Conservation (phyloP, 2,797 vertebrate species). For the Streptopelia turtur region DNA sequence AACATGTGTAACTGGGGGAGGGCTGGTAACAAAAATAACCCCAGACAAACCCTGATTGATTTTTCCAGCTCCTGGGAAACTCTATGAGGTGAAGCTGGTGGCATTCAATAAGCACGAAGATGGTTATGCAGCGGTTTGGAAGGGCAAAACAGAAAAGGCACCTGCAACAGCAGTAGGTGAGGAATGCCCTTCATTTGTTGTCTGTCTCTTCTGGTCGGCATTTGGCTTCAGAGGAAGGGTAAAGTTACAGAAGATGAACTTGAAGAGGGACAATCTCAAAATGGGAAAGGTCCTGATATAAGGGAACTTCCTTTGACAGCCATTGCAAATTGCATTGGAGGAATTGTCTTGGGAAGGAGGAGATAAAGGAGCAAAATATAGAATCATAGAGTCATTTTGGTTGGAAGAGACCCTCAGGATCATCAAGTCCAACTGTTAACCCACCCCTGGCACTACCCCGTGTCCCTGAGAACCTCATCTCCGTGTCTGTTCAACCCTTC, state of each 20-base stretch:
- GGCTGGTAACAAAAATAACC: background rate
- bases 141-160: conserved; percentile 90
- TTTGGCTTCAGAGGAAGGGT: background rate
- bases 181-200: background rate
- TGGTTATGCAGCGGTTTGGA: conserved; percentile 92
- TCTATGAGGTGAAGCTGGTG: conserved; percentile 94
- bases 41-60: background rate
- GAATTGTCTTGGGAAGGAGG: background rate
- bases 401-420: too few relatives aligned
- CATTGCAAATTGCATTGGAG: background rate
- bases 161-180: conserved; percentile 77
- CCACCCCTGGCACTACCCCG: too few relatives aligned
- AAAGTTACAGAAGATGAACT: background rate
- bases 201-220: background rate
- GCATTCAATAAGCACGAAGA: conserved; percentile 92
- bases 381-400: too few relatives aligned
- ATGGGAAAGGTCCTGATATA: background rate
- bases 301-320: background rate
- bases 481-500: too few relatives aligned
- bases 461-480: too few relatives aligned
- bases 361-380: background rate
- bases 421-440: too few relatives aligned
- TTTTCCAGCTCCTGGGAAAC: conserved; percentile 84
- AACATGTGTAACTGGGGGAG: background rate
- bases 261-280: background rate